Conservation (phyloP, 1,140 invertebrate species). For the Proales similis region DNA sequence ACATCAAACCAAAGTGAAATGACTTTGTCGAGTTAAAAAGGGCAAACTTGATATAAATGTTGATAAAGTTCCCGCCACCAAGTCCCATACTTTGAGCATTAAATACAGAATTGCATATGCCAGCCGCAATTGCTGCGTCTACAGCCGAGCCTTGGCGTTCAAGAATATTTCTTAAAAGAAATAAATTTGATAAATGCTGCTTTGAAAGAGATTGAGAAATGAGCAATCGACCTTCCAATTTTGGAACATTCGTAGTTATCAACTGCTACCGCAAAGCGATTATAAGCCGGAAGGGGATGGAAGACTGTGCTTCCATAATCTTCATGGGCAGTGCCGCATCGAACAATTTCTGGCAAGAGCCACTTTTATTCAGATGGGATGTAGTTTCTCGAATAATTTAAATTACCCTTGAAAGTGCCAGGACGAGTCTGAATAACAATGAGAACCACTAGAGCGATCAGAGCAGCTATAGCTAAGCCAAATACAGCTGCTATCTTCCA, state of each 20-base stretch:
- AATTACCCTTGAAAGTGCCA: too few species aligned
- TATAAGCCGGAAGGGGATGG: constrained; percentile 1
- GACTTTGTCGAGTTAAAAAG: background rate
- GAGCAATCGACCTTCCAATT: constrained; percentile 1
- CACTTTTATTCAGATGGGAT: too few species aligned
- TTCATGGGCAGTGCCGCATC: constrained; percentile 34
- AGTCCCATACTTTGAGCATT: constrained; percentile 78
- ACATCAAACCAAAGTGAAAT: background rate
- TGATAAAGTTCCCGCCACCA: constrained; percentile 78
- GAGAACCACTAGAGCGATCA: too few species aligned
- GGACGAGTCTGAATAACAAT: too few species aligned
- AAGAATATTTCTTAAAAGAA: constrained; percentile 10
- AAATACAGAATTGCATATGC: constrained; percentile 76
- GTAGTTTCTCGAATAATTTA: too few species aligned
- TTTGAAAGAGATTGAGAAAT: background rate
- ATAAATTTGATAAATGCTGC: background rate
- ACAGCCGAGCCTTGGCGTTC: constrained; percentile 57
- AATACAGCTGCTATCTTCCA: too few species aligned
- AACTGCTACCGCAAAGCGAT: constrained; percentile 12
- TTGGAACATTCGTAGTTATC: constrained; percentile 36
- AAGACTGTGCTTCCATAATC: background rate
- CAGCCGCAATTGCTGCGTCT: constrained; percentile 71
- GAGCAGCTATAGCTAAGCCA: too few species aligned
- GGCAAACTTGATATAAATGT: constrained; percentile 58
- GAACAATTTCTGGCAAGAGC: background rate